Evolutionary conservation across 2,797 vertebrate species (phyloP).

Genomic region (Microctenopoma lineatum): DNA sequence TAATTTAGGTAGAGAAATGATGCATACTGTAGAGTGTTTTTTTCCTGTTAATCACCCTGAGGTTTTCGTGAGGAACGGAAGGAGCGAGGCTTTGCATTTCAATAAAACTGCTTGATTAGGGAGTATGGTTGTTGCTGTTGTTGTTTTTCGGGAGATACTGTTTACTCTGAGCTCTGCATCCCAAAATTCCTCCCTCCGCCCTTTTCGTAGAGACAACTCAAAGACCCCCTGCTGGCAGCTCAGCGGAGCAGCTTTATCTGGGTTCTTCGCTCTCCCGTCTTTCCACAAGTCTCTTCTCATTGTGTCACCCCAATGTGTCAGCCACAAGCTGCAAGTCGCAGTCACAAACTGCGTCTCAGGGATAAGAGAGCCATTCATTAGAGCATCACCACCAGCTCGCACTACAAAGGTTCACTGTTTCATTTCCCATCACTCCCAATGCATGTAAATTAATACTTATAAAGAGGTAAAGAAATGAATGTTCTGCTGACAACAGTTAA

Average conservation of each 20-base stretch:
- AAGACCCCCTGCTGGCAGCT: constrained; percentile 79
- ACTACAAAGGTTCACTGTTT: constrained; percentile 61
- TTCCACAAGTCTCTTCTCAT: constrained; percentile 63
- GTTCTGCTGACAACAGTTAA: constrained; percentile 35
- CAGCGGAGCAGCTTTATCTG: constrained; percentile 76
- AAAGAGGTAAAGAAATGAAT: constrained; percentile 42
- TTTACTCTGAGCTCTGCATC: constrained; percentile 71
- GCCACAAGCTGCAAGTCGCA: constrained; percentile 67
- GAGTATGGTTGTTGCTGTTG: constrained; percentile 60
- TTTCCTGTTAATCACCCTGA: constrained; percentile 61
- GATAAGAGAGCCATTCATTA: constrained; percentile 77
- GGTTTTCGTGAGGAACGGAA: constrained; percentile 52
- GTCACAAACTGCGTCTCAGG: constrained; percentile 59
- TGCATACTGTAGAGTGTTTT: constrained; percentile 63
- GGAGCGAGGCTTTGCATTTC: constrained; percentile 75
- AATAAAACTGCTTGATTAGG: constrained; percentile 74
- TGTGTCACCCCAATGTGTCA: constrained; percentile 69
- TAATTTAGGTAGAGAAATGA: constrained; percentile 70
- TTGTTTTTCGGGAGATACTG: constrained; percentile 75
- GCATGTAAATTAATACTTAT: constrained; percentile 53
- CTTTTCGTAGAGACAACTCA: constrained; percentile 72
- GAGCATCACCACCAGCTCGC: constrained; percentile 53
- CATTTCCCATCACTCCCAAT: constrained; percentile 45
- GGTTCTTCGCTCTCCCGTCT: constrained; percentile 60
- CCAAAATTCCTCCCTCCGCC: constrained; percentile 58